Base-by-base conservation (phyloP, 2,888 invertebrate species). In the Sminthurinus aureus region DNA sequence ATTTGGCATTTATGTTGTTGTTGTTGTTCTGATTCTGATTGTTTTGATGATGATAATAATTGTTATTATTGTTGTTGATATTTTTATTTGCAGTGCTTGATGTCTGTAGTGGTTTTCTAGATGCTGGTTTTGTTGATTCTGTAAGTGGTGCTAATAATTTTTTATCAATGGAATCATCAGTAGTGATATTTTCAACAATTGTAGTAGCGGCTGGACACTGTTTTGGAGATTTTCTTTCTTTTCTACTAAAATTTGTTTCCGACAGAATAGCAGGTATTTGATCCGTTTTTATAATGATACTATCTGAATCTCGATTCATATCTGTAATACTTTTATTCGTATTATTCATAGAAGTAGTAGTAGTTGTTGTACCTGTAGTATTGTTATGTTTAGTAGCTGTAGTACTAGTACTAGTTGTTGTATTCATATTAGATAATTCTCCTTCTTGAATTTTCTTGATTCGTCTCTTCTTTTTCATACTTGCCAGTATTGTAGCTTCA, bases 41-140 rank as follows among this genome's bases (percentile, higher is more conserved):
- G 0, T 9, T 13, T 20, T 69, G 13, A 73, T 24, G 26, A 15
- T 73, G 8, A 18, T 38, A 50, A 12, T 74, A 1, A 22, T 74
- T 38, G 24, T 74, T 13, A n/a, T 38, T 51, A 9, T 58, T 20
- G 58, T 73, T 18, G 26, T 52, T 74, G 22, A 20, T 64, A 71
- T 84, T 76, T 82, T 85, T 82, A 80, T 85, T 82, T 15, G 76
- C 26, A 69, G 67, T 73, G 77, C 84, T 52, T 76, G 85, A 85
- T 8, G 84, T 64, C 6, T 85, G 86, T 9, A 86, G 84, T 0
- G 86, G 85, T 78, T 87, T 86, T 22, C 85, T 79, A 66, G 84
- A 81, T 38, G 38, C 38, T 38, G 69, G 80, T 26, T 84, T 84
- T 12, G 79, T 69, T 0, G 74, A 76, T 22, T 83, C 80, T 0